These are phyloP conservation scores for Geococcyx californianus DNA, from an alignment of 2,113 vertebrate species.

Conservation along the genomic window DNA sequence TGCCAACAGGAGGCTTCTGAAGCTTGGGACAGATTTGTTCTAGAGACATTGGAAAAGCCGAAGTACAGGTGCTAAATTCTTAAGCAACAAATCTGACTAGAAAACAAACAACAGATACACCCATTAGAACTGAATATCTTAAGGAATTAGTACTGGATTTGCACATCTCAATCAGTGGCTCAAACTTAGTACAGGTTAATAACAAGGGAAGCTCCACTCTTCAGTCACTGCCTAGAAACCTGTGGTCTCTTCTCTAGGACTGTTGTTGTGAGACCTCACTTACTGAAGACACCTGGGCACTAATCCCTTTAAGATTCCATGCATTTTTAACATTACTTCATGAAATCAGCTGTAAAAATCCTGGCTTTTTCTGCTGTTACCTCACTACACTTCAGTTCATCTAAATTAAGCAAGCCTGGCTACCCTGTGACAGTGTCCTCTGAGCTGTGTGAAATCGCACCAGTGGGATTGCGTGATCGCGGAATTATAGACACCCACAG, in stretches of 20 bases:
- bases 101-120: neutral
- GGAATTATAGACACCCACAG: neutral
- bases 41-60: neutral
- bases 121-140: neutral
- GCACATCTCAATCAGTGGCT: neutral
- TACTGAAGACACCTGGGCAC: neutral
- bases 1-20: neutral
- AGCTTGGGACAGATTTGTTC: neutral
- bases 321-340: neutral
- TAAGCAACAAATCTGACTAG: neutral
- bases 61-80: neutral
- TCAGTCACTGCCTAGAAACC: neutral
- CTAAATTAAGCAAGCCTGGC: neutral
- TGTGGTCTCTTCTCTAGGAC: neutral
- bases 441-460: neutral
- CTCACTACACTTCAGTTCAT: neutral
- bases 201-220: neutral
- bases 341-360: neutral
- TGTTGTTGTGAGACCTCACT: neutral
- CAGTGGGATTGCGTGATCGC: rapidly evolving
- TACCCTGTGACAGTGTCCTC: neutral
- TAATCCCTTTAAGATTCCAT: neutral
- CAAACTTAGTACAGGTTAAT: neutral
- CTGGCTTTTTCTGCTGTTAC: neutral
- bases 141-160: neutral